These are phyloP conservation scores for Cremastinae sp. DNA, from an alignment of 2,888 invertebrate species.

Conservation along the genomic window DNA sequence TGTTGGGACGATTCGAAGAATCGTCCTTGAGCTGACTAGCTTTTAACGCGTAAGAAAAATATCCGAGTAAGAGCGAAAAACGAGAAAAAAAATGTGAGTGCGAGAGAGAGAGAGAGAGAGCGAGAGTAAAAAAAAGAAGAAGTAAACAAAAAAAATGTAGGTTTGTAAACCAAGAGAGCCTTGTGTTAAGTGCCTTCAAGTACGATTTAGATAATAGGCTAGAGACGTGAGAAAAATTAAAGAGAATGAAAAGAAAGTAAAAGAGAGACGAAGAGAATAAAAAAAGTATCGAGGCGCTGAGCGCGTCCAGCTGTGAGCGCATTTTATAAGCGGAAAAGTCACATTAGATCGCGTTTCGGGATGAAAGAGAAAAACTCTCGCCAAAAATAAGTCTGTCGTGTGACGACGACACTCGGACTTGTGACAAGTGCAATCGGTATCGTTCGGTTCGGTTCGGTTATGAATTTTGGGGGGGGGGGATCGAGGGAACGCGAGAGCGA, in stretches of 20 bases:
- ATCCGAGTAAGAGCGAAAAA: conserved; percentile 56
- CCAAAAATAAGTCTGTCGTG: conserved; percentile 3
- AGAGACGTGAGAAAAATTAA: conserved; percentile 63
- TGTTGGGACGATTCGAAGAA: background rate
- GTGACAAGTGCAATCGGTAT: conserved; percentile 51
- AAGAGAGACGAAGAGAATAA: conserved; percentile 15
- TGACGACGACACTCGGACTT: background rate
- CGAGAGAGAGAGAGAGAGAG: conserved; percentile 55
- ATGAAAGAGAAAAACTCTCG: conserved; percentile 17
- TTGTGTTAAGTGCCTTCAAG: conserved; percentile 80
- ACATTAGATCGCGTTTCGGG: conserved; percentile 45
- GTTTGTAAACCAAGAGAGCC: conserved; percentile 78
- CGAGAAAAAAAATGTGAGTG: conserved; percentile 43
- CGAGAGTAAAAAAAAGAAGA: conserved; percentile 59
- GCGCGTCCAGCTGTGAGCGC: conserved; percentile 76
- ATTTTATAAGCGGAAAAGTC: conserved; percentile 71
- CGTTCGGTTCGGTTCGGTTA: conserved; percentile 39
- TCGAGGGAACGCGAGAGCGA: conserved; percentile 24
- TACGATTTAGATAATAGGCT: conserved; percentile 79
- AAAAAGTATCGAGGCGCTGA: conserved; percentile 77
- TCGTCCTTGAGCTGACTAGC: conserved; percentile 50
- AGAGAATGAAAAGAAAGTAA: conserved; percentile 26
- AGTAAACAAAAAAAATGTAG: conserved; percentile 68
- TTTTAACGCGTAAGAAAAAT: conserved; percentile 53
- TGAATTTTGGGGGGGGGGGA: no score